These are phyloP conservation scores for Onychostruthus taczanowskii DNA, from an alignment of 2,113 vertebrate genomes.

Conservation along the genomic window DNA sequence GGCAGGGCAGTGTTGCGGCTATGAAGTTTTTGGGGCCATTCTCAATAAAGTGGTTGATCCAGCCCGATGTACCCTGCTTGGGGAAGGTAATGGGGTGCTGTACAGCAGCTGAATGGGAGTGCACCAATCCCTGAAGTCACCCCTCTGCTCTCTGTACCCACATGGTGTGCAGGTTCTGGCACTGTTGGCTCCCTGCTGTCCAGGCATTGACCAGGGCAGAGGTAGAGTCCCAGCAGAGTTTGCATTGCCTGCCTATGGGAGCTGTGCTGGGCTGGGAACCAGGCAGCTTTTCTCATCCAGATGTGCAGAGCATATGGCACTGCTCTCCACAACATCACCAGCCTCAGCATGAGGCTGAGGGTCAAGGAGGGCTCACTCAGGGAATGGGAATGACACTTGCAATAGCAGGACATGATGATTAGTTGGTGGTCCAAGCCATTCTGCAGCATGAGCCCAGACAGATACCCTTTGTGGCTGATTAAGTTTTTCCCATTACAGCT, in stretches of 20 bases:
- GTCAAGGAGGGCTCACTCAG: not conserved
- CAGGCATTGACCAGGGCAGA: not conserved
- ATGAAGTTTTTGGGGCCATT: conserved; percentile 84
- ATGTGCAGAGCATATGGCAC: not conserved
- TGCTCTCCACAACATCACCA: not conserved
- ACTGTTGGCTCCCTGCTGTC: not conserved
- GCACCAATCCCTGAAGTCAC: not conserved
- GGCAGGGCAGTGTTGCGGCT: conserved; percentile 80
- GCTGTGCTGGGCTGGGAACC: not conserved
- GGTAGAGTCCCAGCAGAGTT: not conserved
- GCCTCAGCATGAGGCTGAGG: not conserved
- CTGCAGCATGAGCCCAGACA: not conserved
- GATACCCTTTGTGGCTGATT: not conserved
- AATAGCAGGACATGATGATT: not conserved
- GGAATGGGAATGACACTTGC: not conserved
- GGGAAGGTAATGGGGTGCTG: conserved; percentile 80
- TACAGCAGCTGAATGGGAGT: not conserved
- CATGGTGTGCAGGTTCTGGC: not conserved
- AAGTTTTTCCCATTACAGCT: not conserved
- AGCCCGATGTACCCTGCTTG: conserved; percentile 80
- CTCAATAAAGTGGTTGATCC: conserved; percentile 78
- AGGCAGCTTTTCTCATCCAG: not conserved
- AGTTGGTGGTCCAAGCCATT: not conserved
- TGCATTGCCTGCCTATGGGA: not conserved
- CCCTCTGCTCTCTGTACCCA: not conserved